Base-by-base conservation (phyloP, 2,888 invertebrate genomes). In the Leucoma salicis region DNA sequence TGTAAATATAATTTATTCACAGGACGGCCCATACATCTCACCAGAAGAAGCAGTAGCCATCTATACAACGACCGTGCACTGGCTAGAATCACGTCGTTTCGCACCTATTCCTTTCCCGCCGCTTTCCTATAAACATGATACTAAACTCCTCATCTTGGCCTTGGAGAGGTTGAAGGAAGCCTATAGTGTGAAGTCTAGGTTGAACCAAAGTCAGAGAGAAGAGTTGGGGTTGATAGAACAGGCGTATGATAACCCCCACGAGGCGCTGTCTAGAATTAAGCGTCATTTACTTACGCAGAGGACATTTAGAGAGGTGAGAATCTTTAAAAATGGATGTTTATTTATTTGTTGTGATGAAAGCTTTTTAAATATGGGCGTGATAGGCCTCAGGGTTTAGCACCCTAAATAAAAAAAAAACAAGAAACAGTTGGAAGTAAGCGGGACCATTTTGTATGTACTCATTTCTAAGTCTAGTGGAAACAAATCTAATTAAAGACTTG, bases 41-140 rank as follows among this genome's bases (percentile, higher is more conserved):
- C 99, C 99, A 0, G 99, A 99, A 82, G 99, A 99, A 91, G 99
- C 99, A 13, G 99, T 99, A 10, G 99, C 99, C 18, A 99, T 99
- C 74, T 99, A 99, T 82, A 99, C 99, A 0, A 99, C 99, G 0
- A 99, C 99, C 1, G 99, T 99, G 0, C 99, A 99, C 90, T 99
- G 99, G 99, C 90, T 99, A 52, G 99, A 99, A 80, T 99, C 98
- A 0, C 92, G 99, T 33, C 92, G 99, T 55, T 99, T 99, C 88
- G 99, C 99, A 0, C 99, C 99, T 0, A 99, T 99, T 65, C 99
- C 99, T 0, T 99, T 99, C 90, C 99, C 99, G 2, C 99, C 99
- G 0, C 92, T 99, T 0, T 99, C 99, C 0, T 99, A 99, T 90
- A 99, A 99, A 74, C 99, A 99, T 81, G 99, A 99, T 90, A 99